A percentile compares a stretch with the other conserved stretches of the same genome.
phyloP scores from a whole-genome alignment of 1,140 invertebrate species.

The Archivesica marissinica region DNA sequence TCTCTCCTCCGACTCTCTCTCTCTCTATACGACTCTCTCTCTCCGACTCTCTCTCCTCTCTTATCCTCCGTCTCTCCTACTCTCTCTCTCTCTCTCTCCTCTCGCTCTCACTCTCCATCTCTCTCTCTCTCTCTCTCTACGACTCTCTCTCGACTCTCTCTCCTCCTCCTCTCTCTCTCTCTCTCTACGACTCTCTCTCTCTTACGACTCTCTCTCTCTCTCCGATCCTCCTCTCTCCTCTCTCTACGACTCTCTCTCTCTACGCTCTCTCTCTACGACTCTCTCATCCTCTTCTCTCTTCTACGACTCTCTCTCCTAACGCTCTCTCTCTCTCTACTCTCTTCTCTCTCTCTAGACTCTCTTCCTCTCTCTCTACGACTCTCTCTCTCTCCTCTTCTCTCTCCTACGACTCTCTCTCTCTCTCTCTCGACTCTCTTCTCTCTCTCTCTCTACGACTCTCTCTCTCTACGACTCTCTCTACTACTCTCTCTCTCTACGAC shows the following conservation, averaged over 20 bases:
- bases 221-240: not conserved
- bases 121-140: not conserved
- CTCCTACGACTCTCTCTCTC: too few species aligned
- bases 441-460: too few species aligned
- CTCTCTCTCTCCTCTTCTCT: too few species aligned
- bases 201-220: not conserved
- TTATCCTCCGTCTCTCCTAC: too few species aligned
- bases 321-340: too few species aligned
- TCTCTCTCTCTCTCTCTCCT: too few species aligned
- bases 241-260: not conserved
- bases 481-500: too few species aligned
- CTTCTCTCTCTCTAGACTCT: not conserved
- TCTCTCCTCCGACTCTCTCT: constrained; percentile 8
- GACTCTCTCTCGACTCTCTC: not conserved
- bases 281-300: not conserved
- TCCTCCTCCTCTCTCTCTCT: not conserved
- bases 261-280: not conserved
- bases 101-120: too few species aligned
- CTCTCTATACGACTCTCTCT: too few species aligned
- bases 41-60: not conserved
- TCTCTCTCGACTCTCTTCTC: too few species aligned
- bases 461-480: not conserved
- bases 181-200: not conserved
- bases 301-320: not conserved
- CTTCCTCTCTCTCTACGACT: not conserved